Base-by-base conservation (phyloP, 2,113 vertebrate genomes). In the Lamprotornis superbus region DNA sequence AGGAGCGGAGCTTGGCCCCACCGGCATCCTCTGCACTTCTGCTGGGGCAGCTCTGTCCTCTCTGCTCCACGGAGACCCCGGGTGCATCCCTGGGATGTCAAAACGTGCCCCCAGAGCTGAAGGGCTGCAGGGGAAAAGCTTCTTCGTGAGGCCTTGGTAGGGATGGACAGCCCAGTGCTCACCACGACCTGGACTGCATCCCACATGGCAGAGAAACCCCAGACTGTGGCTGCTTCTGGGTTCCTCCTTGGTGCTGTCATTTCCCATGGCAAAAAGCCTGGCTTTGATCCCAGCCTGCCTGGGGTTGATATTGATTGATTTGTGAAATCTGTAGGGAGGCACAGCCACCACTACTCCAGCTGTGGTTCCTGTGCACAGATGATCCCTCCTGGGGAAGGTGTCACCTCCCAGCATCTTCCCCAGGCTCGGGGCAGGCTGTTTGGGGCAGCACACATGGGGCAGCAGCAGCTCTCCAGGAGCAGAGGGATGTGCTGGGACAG, bases 1-100 rank as follows among this genome's bases (percentile, higher is more conserved):
- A 15, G 71, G 37, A 56, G 40, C 75, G 9, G 44, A 49, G n/a
- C 46, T 18, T 11, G 60, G 70, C 37, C 57, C 49, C 65, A 8
- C 5, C 0, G 5, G 8, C 4, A n/a, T 40, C 39, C 12, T 8
- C 81, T 7, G 50, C 39, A 11, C 0, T 63, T 22, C 9, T 15
- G 68, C 39, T 1, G 5, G n/a, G 47, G 35, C 14, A 19, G 4
- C 12, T 27, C 15, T 6, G 49, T 52, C 35, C 67, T 20, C 8
- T 6, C 42, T 18, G 56, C 76, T 22, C 24, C 37, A 10, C n/a
- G n/a, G 71, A 52, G 10, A 21, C 2, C 39, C 27, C 0, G 0
- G 17, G 8, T 2, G 16, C 19, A 12, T 5, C 44, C 63, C 9
- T 0, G 24, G n/a, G 57, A 25, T 27, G 75, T 18, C 33, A 5